Evolutionary conservation across 1,140 invertebrate species (phyloP).

Genomic region (Archivesica marissinica): DNA sequence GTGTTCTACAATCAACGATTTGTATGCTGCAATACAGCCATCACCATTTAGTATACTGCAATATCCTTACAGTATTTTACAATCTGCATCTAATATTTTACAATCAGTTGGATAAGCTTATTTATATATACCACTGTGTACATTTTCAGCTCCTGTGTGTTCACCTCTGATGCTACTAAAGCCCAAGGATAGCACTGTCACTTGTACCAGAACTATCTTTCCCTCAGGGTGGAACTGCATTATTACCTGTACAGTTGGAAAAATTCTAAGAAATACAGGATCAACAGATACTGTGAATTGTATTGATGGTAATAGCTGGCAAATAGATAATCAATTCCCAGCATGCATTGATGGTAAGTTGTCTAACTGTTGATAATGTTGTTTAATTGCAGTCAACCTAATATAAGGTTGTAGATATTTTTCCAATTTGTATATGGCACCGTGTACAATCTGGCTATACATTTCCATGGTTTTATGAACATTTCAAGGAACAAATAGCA

Average conservation of each 20-base stretch:
- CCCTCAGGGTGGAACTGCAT: not conserved
- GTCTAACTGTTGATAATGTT: not conserved
- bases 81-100: no score
- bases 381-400: not conserved
- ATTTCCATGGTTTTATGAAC: no score
- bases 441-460: no score
- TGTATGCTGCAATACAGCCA: no score
- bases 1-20: no score
- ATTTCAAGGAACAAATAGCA: no score
- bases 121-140: no score
- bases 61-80: no score
- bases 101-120: no score
- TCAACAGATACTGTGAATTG: not conserved
- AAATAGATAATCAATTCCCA: not conserved
- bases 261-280: slow-evolving; percentile 16
- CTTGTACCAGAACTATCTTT: not conserved
- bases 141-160: slow-evolving; percentile 26
- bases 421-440: no score
- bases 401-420: no score
- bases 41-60: no score
- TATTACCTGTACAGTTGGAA: slow-evolving; percentile 1
- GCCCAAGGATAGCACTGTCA: not conserved
- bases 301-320: not conserved
- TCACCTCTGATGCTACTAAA: not conserved
- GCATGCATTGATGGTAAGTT: slow-evolving; percentile 32